These are phyloP conservation scores for Sinella curviseta DNA, from an alignment of 1,140 invertebrate genomes.

Conservation along the genomic window DNA sequence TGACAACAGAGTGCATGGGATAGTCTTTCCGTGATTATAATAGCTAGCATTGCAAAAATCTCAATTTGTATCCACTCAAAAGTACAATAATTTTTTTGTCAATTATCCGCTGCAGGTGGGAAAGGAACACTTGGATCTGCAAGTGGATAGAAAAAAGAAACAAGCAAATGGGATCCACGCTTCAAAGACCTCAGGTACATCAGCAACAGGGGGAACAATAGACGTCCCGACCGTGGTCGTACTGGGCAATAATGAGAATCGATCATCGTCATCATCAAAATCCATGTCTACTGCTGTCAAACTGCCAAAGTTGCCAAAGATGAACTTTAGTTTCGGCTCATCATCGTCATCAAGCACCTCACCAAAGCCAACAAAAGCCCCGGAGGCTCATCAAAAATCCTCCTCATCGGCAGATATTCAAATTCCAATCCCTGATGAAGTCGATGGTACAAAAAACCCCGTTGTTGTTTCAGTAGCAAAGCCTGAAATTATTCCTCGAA, in stretches of 20 bases:
- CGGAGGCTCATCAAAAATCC: background rate
- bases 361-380: background rate
- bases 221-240: slow-evolving; percentile 35
- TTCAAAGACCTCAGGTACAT: background rate
- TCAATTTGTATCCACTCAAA: slow-evolving; percentile 40
- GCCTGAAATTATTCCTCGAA: slow-evolving; percentile 41
- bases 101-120: slow-evolving; percentile 36
- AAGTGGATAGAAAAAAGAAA: slow-evolving; percentile 38
- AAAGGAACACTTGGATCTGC: slow-evolving; percentile 44
- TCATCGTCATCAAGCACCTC: background rate
- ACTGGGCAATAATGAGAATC: slow-evolving; percentile 35
- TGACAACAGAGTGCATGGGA: too few relatives aligned
- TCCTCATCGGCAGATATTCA: background rate
- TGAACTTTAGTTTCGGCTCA: slow-evolving; percentile 16
- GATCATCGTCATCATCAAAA: slow-evolving; percentile 32
- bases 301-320: background rate
- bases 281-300: slow-evolving; percentile 9
- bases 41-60: slow-evolving; percentile 57
- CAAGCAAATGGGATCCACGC: slow-evolving; percentile 37
- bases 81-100: slow-evolving; percentile 28
- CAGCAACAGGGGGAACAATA: slow-evolving; percentile 2
- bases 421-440: slow-evolving; percentile 34
- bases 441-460: slow-evolving; percentile 22
- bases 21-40: too few relatives aligned
- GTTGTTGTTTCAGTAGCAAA: slow-evolving; percentile 35